Conservation (phyloP, 2,797 vertebrate species). For the Pithecia hirsuta region DNA sequence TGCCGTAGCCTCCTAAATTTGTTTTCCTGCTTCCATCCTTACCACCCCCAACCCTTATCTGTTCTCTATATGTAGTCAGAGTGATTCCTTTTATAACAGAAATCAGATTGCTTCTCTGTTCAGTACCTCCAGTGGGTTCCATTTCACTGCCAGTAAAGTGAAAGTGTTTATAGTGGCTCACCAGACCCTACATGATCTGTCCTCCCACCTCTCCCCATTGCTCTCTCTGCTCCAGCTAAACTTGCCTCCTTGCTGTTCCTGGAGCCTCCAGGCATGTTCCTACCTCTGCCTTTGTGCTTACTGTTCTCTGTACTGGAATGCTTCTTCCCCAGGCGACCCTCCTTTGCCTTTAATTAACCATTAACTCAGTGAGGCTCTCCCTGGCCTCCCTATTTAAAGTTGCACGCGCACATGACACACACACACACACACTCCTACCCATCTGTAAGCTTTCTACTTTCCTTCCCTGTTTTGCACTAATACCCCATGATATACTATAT, state of each 20-base stretch:
- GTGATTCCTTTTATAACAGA: not conserved
- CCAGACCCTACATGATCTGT: not conserved
- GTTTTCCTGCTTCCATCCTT: not conserved
- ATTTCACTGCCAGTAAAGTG: rapidly evolving
- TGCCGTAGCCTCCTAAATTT: not conserved
- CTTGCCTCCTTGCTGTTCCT: not conserved
- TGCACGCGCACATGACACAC: rapidly evolving
- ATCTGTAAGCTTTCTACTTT: not conserved
- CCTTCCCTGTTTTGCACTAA: not conserved
- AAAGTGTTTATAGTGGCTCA: not conserved
- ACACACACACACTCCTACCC: no score
- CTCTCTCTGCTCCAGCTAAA: not conserved
- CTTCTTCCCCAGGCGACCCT: not conserved
- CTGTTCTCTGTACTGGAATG: not conserved
- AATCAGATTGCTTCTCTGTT: not conserved
- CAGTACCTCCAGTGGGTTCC: not conserved
- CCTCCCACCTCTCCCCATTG: no score
- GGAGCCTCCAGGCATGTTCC: not conserved
- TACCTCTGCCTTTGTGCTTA: not conserved
- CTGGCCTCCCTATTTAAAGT: not conserved
- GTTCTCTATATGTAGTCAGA: not conserved
- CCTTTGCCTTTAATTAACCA: not conserved
- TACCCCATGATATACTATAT: not conserved
- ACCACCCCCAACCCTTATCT: not conserved
- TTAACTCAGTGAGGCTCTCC: not conserved